Conservation (phyloP, 1,140 invertebrate species). For the Gryllus bimaculatus region DNA sequence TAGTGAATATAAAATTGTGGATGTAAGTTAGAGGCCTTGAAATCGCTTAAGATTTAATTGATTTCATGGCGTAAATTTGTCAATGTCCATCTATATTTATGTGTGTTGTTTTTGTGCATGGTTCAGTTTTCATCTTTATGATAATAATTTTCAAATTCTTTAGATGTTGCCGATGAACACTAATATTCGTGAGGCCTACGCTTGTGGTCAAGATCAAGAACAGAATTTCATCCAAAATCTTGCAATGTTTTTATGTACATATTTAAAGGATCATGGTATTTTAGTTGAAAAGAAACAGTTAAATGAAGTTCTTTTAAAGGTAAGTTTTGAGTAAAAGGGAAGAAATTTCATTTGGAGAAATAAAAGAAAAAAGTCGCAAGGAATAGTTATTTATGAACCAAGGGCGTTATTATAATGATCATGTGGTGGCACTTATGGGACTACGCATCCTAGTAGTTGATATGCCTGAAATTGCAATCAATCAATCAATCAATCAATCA, state of each 20-base stretch:
- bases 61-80: background rate
- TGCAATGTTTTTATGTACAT: constrained; percentile 94
- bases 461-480: too few species aligned
- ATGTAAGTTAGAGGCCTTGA: background rate
- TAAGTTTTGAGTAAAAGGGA: background rate
- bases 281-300: constrained; percentile 73
- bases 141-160: constrained; percentile 11
- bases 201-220: constrained; percentile 86
- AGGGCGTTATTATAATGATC: too few species aligned
- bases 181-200: constrained; percentile 89
- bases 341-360: too few species aligned
- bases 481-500: too few species aligned
- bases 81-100: background rate
- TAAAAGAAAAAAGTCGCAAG: too few species aligned
- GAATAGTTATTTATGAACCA: too few species aligned
- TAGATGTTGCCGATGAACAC: constrained; percentile 82
- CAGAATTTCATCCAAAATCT: constrained; percentile 99
- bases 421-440: too few species aligned
- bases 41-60: too few species aligned
- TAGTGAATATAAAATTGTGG: background rate
- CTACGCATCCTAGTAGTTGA: too few species aligned
- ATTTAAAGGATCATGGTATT: constrained; percentile 88
- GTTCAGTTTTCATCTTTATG: background rate
- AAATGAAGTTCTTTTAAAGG: constrained; percentile 58
- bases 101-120: background rate